phyloP scores from a whole-genome alignment of 2,113 vertebrate species.

The Amazona guildingii region DNA sequence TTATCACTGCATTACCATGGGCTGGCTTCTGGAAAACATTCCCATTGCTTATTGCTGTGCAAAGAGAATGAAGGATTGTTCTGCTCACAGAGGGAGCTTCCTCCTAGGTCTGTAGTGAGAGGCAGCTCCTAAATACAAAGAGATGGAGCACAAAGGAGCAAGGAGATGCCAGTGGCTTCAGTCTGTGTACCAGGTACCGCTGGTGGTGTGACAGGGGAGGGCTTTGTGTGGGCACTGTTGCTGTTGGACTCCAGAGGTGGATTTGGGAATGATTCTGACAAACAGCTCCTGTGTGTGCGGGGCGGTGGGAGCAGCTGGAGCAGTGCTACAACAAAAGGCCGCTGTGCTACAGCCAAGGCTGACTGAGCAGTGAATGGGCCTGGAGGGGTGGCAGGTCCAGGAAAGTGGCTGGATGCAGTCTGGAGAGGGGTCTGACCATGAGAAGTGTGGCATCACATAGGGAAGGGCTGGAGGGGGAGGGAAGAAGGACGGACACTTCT shows the following conservation, averaged over 20 bases:
- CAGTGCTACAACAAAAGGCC: conserved; percentile 35
- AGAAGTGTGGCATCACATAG: background rate
- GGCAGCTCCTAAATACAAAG: background rate
- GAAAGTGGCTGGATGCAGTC: background rate
- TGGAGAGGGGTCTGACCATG: background rate
- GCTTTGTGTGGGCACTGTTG: background rate
- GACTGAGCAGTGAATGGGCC: background rate
- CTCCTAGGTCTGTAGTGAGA: background rate
- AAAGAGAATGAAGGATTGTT: background rate
- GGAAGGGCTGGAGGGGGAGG: background rate
- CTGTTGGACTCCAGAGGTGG: conserved; percentile 10
- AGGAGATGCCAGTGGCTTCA: background rate
- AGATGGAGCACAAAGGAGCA: conserved; percentile 29
- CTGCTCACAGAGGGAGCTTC: background rate
- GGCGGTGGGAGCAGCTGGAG: conserved; percentile 33
- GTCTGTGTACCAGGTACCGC: background rate
- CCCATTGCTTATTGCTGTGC: background rate
- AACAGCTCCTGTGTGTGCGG: background rate
- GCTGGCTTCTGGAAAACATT: fast-evolving
- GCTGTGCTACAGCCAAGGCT: conserved; percentile 45
- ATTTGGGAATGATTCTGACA: background rate
- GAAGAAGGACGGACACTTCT: background rate
- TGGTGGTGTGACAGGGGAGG: background rate
- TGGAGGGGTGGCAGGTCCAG: background rate
- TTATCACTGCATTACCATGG: fast-evolving